Evolutionary conservation across 2,113 vertebrate species (phyloP), one percentile per base, ranked within the genome.

Genomic region (Malurus melanocephalus): DNA sequence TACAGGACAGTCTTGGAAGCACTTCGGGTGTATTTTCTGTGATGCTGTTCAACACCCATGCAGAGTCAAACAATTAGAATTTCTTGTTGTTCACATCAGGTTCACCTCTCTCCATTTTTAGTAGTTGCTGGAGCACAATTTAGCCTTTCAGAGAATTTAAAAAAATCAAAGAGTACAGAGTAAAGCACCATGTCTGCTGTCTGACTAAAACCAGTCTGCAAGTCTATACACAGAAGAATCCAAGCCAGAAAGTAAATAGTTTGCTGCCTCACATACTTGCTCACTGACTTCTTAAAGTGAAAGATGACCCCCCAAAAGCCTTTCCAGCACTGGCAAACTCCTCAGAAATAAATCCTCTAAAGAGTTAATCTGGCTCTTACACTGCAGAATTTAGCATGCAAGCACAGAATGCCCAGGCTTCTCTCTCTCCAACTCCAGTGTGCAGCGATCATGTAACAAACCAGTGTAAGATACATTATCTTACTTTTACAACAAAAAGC

Each of bases 191-290:
- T 13, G 65, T 64, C 84, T 81, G 61, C 38, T 74, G 27, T 38
- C 56, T 71, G 30, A 90, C 65, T 90, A 72, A 93, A 80, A 55
- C 40, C 46, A 77, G 10, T 46, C 38, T 38, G 18, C 64, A 78
- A 86, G 49, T 48, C 65, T 66, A 53, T 3, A 30, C 22, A 87
- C 49, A 86, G 49, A 78, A 49, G 71, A 92, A 92, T 68, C 38
- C 49, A 35, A 90, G 49, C 24, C 86, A 94, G 66, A 88, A 93
- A 90, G 69, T 67, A 91, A 91, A 85, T 24, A 84, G 53, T 81
- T 49, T 62, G 38, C 80, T 93, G 77, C 59, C 33, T 86, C 26
- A 68, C 77, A 79, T 86, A 79, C 71, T 93, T 90, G n/a, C 42
- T 51, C 57, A 78, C 30, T 59, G 83, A 83, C n/a, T 74, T 86